phyloP scores from a whole-genome alignment of 2,113 vertebrate genomes.

The Isichthys henryi region DNA sequence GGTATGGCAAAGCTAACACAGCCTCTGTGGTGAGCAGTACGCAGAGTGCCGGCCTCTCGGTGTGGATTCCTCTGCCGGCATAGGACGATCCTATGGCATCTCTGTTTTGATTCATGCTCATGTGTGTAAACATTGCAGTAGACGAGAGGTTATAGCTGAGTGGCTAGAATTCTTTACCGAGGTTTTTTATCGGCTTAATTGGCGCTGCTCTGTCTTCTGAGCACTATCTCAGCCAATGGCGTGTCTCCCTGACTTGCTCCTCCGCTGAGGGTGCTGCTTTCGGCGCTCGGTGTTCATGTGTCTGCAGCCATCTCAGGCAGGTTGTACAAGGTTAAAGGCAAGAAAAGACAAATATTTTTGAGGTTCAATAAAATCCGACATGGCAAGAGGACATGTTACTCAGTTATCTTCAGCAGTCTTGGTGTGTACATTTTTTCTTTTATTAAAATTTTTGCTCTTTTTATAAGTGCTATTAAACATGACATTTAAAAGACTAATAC shows the following conservation, averaged over 20 bases:
- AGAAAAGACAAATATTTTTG: conserved; percentile 11
- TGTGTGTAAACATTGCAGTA: background rate
- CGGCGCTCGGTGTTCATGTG: conserved; percentile 13
- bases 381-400: conserved; percentile 44
- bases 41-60: background rate
- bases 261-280: background rate
- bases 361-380: conserved; percentile 42
- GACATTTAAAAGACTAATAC: conserved; percentile 37
- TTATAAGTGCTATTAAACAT: conserved; percentile 54
- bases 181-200: too few species aligned
- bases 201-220: background rate
- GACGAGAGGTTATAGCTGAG: background rate
- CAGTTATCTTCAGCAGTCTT: conserved; percentile 49
- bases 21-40: background rate
- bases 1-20: background rate
- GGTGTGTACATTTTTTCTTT: conserved; percentile 44
- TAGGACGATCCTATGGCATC: background rate
- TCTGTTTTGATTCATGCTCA: background rate
- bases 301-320: background rate
- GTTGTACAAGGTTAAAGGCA: conserved; percentile 1
- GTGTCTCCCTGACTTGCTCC: conserved; percentile 31
- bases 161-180: background rate
- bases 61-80: background rate
- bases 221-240: conserved; percentile 30
- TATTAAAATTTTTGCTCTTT: conserved; percentile 20